Base-by-base conservation (phyloP, 2,797 vertebrate genomes). In the Parambassis ranga region DNA sequence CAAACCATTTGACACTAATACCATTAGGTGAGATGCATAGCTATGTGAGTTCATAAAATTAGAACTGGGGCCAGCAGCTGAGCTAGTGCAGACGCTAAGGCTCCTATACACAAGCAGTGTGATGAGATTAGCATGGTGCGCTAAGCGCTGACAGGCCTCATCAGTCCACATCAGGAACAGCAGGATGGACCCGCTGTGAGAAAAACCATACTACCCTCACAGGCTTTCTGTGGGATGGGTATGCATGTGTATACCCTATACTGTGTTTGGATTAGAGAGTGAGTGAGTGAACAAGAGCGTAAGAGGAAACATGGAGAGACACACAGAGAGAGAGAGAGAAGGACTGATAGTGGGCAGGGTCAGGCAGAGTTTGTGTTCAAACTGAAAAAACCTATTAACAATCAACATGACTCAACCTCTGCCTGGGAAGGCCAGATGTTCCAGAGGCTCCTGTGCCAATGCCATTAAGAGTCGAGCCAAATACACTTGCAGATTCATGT, bases 1-100 rank as follows among this genome's bases (percentile, higher is more conserved):
- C 87, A 85, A 83, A 83, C 85, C 78, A 75, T 86, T 82, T 84
- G 89, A 90, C 82, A 79, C 79, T 90, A 85, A 91, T 90, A 85
- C 51, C 60, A 88, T 91, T 91, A 91, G 86, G 65, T 69, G 66
- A 90, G 90, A 90, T 83, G 80, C 88, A 92, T 83, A 85, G 88
- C 81, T 79, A 89, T 89, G 84, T 43, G 22, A 81, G 78, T 84
- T 92, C 77, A 91, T 89, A 53, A 87, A 88, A 92, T 91, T 87
- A 90, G 77, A 65, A 30, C 47, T 22, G 58, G 44, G 67, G 65
- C 52, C 61, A 61, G 58, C 3, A 47, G 69, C 57, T 85, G 88
- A 90, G 80, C 75, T 60, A 77, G 81, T 65, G 64, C 92, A 91
- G 90, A 79, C 33, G 28, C 79, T 13, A 24, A 33, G 46, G 52